These are phyloP conservation scores for Calliscelio sp. DNA, from an alignment of 2,888 invertebrate species.

Conservation along the genomic window DNA sequence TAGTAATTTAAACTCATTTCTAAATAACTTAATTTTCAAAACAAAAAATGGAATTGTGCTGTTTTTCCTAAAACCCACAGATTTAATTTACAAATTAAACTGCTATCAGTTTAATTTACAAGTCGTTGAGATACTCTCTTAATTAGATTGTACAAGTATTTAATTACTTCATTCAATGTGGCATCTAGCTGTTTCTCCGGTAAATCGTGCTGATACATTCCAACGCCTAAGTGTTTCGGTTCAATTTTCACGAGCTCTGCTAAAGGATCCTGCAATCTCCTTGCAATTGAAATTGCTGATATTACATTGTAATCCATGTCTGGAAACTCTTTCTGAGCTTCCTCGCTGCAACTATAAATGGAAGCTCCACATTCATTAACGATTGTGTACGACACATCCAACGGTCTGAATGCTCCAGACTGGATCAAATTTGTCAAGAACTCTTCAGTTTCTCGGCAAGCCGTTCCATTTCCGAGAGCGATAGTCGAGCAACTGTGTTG, in stretches of 20 bases:
- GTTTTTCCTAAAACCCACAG: too few species aligned
- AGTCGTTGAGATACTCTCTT: too few species aligned
- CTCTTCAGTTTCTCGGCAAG: constrained; percentile 94
- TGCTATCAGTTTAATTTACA: too few species aligned
- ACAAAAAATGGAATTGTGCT: too few species aligned
- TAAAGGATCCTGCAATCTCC: constrained; percentile 95
- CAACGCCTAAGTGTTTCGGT: constrained; percentile 96
- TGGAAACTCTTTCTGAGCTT: constrained; percentile 94
- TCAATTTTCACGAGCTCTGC: constrained; percentile 97
- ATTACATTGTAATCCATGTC: constrained; percentile 93
- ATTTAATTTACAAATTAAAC: too few species aligned
- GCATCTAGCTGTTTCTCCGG: constrained; percentile 91
- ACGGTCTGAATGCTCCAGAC: constrained; percentile 87
- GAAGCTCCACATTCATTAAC: constrained; percentile 97
- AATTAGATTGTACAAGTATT: too few species aligned
- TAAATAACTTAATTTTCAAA: too few species aligned
- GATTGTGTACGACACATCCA: constrained; percentile 91
- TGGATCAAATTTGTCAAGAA: constrained; percentile 89
- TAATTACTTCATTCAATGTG: constrained; percentile 50
- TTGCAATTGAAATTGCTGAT: constrained; percentile 91
- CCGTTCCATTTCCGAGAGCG: constrained; percentile 96
- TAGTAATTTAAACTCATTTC: too few species aligned
- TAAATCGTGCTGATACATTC: constrained; percentile 98
- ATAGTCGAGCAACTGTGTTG: constrained; percentile 91
- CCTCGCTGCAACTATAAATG: constrained; percentile 95